A percentile compares a stretch with the other conserved stretches of the same genome.
These are phyloP conservation scores for Anomalospiza imberbis DNA, from an alignment of 2,797 vertebrate genomes.

Conservation along the genomic window DNA sequence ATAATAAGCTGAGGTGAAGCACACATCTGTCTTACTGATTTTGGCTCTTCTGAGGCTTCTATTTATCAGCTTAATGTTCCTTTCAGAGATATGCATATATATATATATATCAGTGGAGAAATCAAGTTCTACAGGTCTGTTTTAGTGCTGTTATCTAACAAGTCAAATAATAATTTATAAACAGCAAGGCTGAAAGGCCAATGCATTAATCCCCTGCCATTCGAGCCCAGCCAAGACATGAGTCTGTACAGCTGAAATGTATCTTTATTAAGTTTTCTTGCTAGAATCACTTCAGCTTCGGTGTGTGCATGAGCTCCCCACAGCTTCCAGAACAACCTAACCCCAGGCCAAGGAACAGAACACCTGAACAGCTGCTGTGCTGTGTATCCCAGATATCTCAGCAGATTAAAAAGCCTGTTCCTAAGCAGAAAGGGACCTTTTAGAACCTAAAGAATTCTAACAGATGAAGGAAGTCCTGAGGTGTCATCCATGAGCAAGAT, in stretches of 20 bases:
- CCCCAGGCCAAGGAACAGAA: neutral
- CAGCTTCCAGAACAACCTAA: neutral
- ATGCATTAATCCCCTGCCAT: neutral
- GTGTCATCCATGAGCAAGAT: neutral
- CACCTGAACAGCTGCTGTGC: neutral
- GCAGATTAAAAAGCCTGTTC: neutral
- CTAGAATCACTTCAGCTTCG: neutral
- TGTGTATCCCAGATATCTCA: neutral
- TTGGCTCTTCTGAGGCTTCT: conserved; percentile 18
- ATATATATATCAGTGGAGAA: conserved; percentile 10
- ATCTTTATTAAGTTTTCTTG: neutral
- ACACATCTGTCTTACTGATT: neutral
- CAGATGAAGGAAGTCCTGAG: neutral
- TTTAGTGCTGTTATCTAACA: conserved; percentile 18
- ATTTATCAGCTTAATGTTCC: conserved; percentile 46
- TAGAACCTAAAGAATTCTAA: neutral
- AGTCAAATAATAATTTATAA: conserved; percentile 43
- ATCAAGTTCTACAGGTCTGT: conserved; percentile 30
- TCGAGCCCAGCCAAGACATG: neutral
- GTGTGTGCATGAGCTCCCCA: neutral
- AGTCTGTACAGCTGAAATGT: neutral
- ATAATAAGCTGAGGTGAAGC: conserved; percentile 6
- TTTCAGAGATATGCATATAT: neutral
- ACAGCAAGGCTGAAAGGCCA: neutral
- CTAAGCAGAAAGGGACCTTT: neutral